Conservation (phyloP, 2,113 vertebrate genomes). For the Cyanistes caeruleus region DNA sequence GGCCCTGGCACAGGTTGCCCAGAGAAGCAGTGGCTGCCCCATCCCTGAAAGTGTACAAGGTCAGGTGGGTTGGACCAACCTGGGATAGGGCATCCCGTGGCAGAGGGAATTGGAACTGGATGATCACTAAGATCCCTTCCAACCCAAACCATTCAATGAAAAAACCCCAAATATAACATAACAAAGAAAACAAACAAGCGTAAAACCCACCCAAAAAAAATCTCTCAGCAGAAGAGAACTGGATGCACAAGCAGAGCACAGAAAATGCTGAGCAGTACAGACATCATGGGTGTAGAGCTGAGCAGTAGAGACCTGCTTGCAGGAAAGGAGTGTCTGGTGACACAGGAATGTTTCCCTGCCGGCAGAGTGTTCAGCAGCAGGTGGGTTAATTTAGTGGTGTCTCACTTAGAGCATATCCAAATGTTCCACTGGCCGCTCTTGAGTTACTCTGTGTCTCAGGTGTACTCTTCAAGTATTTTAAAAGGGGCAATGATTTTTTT, state of each 20-base stretch:
- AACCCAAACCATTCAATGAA: not conserved
- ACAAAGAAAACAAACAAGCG: not conserved
- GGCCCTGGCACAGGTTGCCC: not conserved
- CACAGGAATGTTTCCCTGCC: not conserved
- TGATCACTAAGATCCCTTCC: not conserved
- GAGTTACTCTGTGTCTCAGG: slow-evolving; percentile 65
- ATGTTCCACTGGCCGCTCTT: slow-evolving; percentile 45
- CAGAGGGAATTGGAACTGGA: not conserved
- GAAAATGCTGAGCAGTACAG: not conserved
- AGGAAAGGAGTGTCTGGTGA: not conserved
- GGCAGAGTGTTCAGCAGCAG: not conserved
- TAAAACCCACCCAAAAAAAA: not conserved
- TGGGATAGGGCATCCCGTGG: fast-evolving
- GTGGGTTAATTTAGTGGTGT: not conserved
- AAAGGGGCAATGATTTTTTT: slow-evolving; percentile 73
- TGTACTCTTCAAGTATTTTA: slow-evolving; percentile 77
- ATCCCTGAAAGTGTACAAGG: not conserved
- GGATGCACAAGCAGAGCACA: not conserved
- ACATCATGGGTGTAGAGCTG: not conserved
- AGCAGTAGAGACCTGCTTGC: not conserved
- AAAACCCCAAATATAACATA: not conserved
- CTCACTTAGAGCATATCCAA: not conserved
- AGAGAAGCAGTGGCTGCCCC: not conserved
- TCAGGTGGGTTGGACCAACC: not conserved
- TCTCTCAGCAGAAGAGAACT: not conserved